These are phyloP conservation scores for Willowsia nigromaculata DNA, from an alignment of 2,888 invertebrate species.

Conservation along the genomic window DNA sequence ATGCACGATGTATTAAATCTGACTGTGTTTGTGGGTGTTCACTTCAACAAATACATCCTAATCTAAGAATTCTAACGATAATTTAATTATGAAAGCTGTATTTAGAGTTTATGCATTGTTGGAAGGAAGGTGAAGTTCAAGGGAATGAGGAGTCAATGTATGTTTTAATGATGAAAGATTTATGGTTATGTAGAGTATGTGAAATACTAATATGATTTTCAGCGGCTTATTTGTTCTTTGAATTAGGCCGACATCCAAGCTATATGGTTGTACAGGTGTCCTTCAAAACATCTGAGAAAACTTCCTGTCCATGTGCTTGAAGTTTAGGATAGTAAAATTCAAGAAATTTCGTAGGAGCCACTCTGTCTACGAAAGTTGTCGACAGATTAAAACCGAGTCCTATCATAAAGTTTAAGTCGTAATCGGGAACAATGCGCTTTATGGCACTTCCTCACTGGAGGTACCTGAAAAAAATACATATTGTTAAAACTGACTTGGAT, in stretches of 20 bases:
- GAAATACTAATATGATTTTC: neutral
- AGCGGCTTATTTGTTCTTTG: neutral
- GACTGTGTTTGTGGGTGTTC: too few species aligned
- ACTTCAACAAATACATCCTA: too few species aligned
- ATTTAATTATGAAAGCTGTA: too few species aligned
- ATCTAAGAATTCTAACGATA: too few species aligned
- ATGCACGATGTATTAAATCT: too few species aligned
- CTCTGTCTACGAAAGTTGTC: neutral
- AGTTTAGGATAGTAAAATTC: neutral
- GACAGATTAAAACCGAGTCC: neutral
- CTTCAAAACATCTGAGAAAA: conserved; percentile 38
- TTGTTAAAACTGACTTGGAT: neutral
- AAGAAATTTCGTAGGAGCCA: neutral
- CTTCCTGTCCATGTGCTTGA: neutral
- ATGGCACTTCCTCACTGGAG: neutral
- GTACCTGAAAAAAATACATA: neutral
- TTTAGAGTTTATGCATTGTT: too few species aligned
- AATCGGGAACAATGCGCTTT: neutral
- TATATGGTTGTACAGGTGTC: conserved; percentile 41
- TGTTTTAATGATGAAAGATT: neutral
- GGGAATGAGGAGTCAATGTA: too few species aligned
- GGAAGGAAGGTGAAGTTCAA: too few species aligned
- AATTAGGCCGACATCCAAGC: too few species aligned
- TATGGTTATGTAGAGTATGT: neutral
- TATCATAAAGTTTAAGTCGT: neutral